phyloP scores from a whole-genome alignment of 2,113 vertebrate genomes.

The Aegypius monachus region DNA sequence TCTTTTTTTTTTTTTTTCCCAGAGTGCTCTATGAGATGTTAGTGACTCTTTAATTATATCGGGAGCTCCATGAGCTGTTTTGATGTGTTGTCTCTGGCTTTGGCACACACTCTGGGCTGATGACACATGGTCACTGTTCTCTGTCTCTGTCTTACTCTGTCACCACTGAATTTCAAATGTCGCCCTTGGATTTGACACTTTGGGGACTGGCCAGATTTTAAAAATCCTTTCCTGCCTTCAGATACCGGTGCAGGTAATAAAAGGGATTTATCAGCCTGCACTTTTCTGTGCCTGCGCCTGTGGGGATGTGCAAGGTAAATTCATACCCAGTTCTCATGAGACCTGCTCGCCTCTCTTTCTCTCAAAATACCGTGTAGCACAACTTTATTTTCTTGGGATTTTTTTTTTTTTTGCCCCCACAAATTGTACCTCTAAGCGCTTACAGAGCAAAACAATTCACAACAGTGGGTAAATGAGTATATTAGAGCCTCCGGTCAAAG shows the following conservation, averaged over 20 bases:
- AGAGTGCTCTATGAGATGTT: not conserved
- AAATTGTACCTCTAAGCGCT: not conserved
- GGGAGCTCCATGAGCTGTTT: not conserved
- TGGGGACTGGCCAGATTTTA: slow-evolving; percentile 41
- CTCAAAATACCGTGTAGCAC: not conserved
- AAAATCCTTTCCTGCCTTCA: slow-evolving; percentile 47
- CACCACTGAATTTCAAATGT: slow-evolving; percentile 52
- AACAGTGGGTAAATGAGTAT: not conserved
- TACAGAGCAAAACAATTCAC: slow-evolving; percentile 6
- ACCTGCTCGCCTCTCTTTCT: not conserved
- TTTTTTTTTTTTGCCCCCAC: not conserved
- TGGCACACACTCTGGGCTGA: not conserved
- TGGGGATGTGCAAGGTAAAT: slow-evolving; percentile 46
- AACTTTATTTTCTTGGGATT: slow-evolving; percentile 1
- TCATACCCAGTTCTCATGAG: slow-evolving; percentile 18
- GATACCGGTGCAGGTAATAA: slow-evolving; percentile 9
- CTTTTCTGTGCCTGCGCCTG: not conserved
- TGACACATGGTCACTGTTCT: slow-evolving; percentile 51
- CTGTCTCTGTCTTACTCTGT: slow-evolving; percentile 46
- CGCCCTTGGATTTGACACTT: slow-evolving; percentile 52
- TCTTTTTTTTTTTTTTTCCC: not conserved
- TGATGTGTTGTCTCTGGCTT: slow-evolving; percentile 37
- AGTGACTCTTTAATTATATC: slow-evolving; percentile 39
- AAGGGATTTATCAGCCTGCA: slow-evolving; percentile 58
- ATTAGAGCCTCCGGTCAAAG: not conserved